Evolutionary conservation across 1,140 invertebrate genomes (phyloP), one percentile per base, ranked within the genome.

Genomic region (Scaptomyza montana): DNA sequence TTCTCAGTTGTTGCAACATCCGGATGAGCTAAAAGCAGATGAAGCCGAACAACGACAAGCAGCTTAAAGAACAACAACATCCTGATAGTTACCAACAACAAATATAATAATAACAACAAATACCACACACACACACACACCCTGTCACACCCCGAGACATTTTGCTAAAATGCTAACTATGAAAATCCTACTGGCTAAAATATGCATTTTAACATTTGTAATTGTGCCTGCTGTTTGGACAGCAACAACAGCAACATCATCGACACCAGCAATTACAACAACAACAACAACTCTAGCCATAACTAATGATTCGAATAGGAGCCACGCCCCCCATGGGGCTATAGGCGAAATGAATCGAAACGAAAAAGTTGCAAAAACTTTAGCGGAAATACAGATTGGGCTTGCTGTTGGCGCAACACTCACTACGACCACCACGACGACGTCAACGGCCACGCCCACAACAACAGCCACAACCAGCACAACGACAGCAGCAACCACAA

Each of bases 141-240:
- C 5, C 30, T 6, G 5, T 6, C 7, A 33, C 30, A 43, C 36
- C 30, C n/a, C 13, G 49, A 30, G 50, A 50, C 47, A 43, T 30
- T 25, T 49, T 64, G 45, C 5, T 61, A 81, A 81, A 81, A 86
- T 86, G 82, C 54, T 72, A 47, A 28, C 39, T 43, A 43, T 39
- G 49, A 69, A 79, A 79, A 57, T 74, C 5, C 39, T 43, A n/a
- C 12, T 43, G 39, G 39, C 53, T 56, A 90, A 89, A 89, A 78
- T 90, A 54, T 90, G 77, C 77, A 81, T 89, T 80, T 85, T 89
- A 74, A 85, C 75, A 81, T 78, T 81, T 77, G 71, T 80, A 89
- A 89, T 90, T 77, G 70, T 67, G 59, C 13, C 45, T 28, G 75
- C 64, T 45, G 67, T 68, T 55, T 66, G 65, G 13, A 61, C n/a